Base-by-base conservation (phyloP, 1,140 invertebrate species). In the Gonatopus flavifemur region DNA sequence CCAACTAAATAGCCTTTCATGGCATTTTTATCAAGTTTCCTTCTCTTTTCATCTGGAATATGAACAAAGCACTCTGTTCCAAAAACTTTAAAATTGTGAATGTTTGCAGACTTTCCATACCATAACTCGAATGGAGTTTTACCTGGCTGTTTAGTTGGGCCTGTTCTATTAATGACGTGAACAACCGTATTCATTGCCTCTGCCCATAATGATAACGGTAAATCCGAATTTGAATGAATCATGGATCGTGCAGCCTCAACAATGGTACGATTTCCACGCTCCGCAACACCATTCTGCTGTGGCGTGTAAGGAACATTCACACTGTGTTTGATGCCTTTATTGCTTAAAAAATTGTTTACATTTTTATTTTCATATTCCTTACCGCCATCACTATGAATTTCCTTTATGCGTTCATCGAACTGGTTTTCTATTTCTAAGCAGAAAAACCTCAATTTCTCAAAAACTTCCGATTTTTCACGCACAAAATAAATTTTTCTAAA, bases 41-140 rank as follows among this genome's bases (percentile, higher is more conserved):
- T n/a, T n/a, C n/a, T n/a, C n/a, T n/a, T n/a, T n/a, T n/a, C n/a
- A n/a, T n/a, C n/a, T n/a, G n/a, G n/a, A n/a, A n/a, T n/a, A n/a
- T n/a, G n/a, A n/a, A n/a, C n/a, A n/a, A n/a, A n/a, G n/a, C n/a
- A n/a, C n/a, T n/a, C n/a, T n/a, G n/a, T n/a, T n/a, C n/a, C n/a
- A n/a, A n/a, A n/a, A n/a, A n/a, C n/a, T n/a, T n/a, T n/a, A n/a
- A n/a, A n/a, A n/a, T n/a, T n/a, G n/a, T n/a, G n/a, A n/a, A n/a
- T n/a, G n/a, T 37, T 46, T 8, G 47, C 4, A 0, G 12, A 2
- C 21, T 36, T 36, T 0, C 38, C 38, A 4, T 31, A 8, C 46
- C 38, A 49, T 18, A 49, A 21, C 20, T 49, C 46, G 28, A 24
- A 41, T 0, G 46, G 46, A 3, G 46, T 49, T 33, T 32, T 40